These are phyloP conservation scores for Eolophus roseicapilla DNA, from an alignment of 2,113 vertebrate species.

Conservation along the genomic window DNA sequence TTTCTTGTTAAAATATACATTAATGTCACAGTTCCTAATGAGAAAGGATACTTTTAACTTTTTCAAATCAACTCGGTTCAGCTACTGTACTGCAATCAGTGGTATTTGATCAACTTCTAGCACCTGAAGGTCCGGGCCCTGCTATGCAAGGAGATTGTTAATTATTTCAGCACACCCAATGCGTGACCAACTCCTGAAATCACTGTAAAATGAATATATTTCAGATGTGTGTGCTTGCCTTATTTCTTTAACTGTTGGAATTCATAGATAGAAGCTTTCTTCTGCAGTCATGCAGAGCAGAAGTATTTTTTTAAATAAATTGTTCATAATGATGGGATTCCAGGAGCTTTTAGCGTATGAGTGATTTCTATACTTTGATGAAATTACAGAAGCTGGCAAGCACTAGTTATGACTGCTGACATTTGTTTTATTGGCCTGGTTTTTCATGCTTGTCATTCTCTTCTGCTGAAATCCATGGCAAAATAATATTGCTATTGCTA, in stretches of 20 bases:
- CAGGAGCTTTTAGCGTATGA: not conserved
- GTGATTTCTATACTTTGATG: not conserved
- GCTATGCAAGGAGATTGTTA: not conserved
- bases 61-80: not conserved
- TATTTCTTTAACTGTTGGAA: not conserved
- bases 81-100: not conserved
- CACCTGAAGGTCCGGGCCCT: not conserved
- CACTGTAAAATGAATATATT: not conserved
- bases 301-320: not conserved
- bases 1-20: not conserved
- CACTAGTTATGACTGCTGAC: not conserved
- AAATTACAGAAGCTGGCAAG: not conserved
- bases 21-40: not conserved
- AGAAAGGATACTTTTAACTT: not conserved
- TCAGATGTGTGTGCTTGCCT: not conserved
- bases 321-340: not conserved
- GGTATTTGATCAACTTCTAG: not conserved
- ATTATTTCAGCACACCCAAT: not conserved
- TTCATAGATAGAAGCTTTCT: not conserved
- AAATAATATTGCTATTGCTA: not conserved
- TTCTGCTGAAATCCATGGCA: not conserved
- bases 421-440: conserved; percentile 28
- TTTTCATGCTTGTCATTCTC: not conserved
- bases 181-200: not conserved
- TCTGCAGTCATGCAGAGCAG: not conserved